Evolutionary conservation across 2,113 vertebrate species (phyloP), one percentile per base, ranked within the genome.

Genomic region (Cyprinodon variegatus): DNA sequence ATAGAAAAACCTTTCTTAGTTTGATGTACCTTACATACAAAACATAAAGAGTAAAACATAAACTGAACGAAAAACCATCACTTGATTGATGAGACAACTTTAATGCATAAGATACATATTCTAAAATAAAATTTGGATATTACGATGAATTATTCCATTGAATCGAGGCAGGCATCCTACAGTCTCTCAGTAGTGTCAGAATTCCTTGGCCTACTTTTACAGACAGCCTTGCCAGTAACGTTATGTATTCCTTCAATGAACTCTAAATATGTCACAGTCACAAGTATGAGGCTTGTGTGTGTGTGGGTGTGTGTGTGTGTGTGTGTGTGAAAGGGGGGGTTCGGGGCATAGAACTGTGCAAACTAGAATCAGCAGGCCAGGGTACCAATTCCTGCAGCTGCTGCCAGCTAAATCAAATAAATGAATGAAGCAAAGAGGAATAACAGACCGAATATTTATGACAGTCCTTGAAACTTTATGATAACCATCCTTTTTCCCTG

Each of bases 251-350:
- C 85, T 82, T 84, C 90, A 91, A 90, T 81, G 75, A 89, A 87
- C 83, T 85, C 82, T 89, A 91, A 91, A 92, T 89, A 92, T 93
- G 87, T 94, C 89, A 91, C 77, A 83, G 83, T 45, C 74, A 74
- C 79, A 83, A 84, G 84, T 9, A 57, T 15, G 50, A 57, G 17
- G 50, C 17, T 57, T 57, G 50, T 57, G 50, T n/a, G 43, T 7
- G 43, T 45, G 43, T n/a, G 43, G 0, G 43, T 45, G 43, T 5
- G 43, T 45, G 43, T 11, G 43, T 7, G 43, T 8, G 9, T 10
- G 9, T 8, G 20, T 53, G 48, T 83, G 77, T 81, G 83, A 79
- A 81, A 83, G 72, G 65, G 80, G 22, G 74, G 68, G 70, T 73
- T 70, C 70, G 77, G 63, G 84, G 82, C 74, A 78, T 57, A 57